Evolutionary conservation across 1,140 invertebrate genomes (phyloP), one percentile per base, ranked within the genome.

Genomic region (Euglossa dilemma): DNA sequence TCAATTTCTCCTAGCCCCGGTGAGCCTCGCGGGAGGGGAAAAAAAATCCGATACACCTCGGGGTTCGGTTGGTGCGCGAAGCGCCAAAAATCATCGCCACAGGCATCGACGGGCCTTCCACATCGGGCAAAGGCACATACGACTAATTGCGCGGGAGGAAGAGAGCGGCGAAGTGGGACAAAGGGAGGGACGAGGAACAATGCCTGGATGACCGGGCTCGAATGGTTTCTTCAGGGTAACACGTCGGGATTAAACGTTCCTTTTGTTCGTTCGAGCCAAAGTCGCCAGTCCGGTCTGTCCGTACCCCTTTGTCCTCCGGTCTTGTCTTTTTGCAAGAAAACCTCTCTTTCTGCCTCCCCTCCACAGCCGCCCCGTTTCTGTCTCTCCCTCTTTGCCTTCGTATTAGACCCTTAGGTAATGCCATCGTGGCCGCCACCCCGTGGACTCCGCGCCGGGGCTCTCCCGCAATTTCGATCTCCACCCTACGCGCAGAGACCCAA

Each of bases 241-340:
- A 89, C 88, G 88, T 85, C 83, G 85, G 87, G 88, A 89, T 89
- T 89, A 89, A 89, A 89, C 88, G 87, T 89, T 89, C 84, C 72
- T 77, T 89, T 89, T 89, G 87, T 89, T 89, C 87, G 82, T 85
- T 64, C 52, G 50, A 70, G 76, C 61, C 75, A 74, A 84, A 89
- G 88, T 89, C 82, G 87, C 77, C 82, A 74, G 75, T 87, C 87
- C 85, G 69, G 87, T 87, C 78, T 61, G 76, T 83, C 75, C 79
- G 76, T 89, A 87, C 85, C 81, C 87, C 76, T 84, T 87, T 85
- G 79, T 86, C 82, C 87, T 89, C 73, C 57, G 72, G 71, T 79
- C 71, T 57, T 73, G 83, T 87, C 88, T 90, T 87, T 87, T 88
- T 87, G 76, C 85, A 83, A 86, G 82, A 80, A 84, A 36, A 59